Evolutionary conservation across 2,888 invertebrate genomes (phyloP).

Genomic region (Caenorhabditis sp.): DNA sequence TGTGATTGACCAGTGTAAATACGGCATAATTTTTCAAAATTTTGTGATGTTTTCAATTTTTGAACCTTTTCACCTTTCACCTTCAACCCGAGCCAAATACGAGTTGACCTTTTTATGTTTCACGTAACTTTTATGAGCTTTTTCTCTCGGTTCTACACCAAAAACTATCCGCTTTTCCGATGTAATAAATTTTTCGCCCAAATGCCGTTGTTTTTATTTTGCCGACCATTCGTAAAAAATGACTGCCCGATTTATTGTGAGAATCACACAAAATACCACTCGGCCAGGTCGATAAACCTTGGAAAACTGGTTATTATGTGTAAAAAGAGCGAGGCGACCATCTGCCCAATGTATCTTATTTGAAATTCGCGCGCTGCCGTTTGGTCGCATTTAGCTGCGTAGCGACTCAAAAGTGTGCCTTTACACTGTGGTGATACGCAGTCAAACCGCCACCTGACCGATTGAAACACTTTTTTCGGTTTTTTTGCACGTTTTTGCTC

Average conservation of each 20-base stretch:
- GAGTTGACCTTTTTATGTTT: constrained; percentile 29
- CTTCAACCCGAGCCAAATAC: constrained; percentile 33
- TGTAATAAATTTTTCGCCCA: constrained; percentile 34
- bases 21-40: constrained; percentile 42
- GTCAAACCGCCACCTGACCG: constrained; percentile 54
- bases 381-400: constrained; percentile 62
- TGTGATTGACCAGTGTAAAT: constrained; percentile 41
- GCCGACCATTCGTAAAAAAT: neutral
- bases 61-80: too few relatives aligned
- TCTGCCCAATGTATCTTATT: neutral
- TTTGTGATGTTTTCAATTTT: constrained; percentile 29
- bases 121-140: constrained; percentile 6
- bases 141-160: neutral
- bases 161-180: neutral
- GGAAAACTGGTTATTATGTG: constrained; percentile 20
- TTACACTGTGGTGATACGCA: constrained; percentile 59
- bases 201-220: constrained; percentile 13
- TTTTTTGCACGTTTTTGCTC: constrained; percentile 23
- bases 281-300: constrained; percentile 7
- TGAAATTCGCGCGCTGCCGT: constrained; percentile 40
- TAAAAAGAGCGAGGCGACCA: neutral
- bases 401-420: constrained; percentile 29
- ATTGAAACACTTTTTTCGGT: constrained; percentile 22
- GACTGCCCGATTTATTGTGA: neutral
- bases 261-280: neutral